These are phyloP conservation scores for Andinoacara biseriatus DNA, from an alignment of 2,113 vertebrate species.

Conservation along the genomic window DNA sequence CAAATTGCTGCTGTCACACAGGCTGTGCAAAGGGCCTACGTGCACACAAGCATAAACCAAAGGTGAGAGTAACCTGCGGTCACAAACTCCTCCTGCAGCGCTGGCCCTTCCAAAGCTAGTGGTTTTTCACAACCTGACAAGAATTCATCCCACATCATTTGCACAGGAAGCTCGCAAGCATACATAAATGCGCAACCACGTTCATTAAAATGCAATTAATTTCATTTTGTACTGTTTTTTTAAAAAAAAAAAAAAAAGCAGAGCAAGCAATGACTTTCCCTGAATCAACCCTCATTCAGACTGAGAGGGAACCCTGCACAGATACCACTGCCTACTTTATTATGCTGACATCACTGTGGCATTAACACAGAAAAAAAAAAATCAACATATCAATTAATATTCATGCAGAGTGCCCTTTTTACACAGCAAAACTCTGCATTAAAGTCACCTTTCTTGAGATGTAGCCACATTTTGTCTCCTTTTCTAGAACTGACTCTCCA, in stretches of 20 bases:
- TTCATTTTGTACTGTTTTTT: not conserved
- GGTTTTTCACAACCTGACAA: not conserved
- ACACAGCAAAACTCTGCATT: not conserved
- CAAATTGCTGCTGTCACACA: conserved; percentile 23
- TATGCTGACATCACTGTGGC: not conserved
- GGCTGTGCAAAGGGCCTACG: not conserved
- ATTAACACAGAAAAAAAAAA: not conserved
- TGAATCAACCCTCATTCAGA: conserved; percentile 11
- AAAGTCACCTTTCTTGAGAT: not conserved
- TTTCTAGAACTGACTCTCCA: not conserved
- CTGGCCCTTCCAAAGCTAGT: not conserved
- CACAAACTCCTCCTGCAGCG: not conserved
- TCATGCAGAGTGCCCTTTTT: not conserved
- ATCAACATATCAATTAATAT: not conserved
- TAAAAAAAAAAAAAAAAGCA: not conserved
- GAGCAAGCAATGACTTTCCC: not conserved
- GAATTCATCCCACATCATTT: conserved; percentile 15
- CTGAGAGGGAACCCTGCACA: not conserved
- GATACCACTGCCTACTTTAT: not conserved
- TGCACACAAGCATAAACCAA: not conserved
- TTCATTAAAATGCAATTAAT: not conserved
- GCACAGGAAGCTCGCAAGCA: conserved; percentile 28
- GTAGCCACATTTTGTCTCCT: not conserved
- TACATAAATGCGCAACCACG: not conserved
- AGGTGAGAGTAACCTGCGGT: not conserved